phyloP scores from a whole-genome alignment of 2,888 invertebrate species.

The Rhamphomyia laevipes region DNA sequence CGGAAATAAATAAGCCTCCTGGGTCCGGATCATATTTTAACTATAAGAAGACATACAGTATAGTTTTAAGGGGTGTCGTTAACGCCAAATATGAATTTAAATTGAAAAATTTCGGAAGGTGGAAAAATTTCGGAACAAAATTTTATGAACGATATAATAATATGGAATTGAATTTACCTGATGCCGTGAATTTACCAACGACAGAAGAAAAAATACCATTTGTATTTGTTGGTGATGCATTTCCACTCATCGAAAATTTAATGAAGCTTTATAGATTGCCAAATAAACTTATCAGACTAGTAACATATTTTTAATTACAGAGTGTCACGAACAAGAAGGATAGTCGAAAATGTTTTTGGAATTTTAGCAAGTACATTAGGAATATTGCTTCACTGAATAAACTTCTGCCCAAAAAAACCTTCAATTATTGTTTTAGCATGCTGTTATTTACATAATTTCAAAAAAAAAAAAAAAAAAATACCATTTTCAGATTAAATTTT shows the following conservation, averaged over 20 bases:
- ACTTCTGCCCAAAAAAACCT: too few relatives aligned
- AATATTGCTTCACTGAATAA: too few relatives aligned
- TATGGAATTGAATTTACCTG: not conserved
- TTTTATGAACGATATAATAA: not conserved
- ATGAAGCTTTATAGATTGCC: slow-evolving; percentile 6
- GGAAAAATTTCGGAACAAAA: not conserved
- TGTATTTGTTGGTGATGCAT: slow-evolving; percentile 8
- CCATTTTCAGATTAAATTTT: too few relatives aligned
- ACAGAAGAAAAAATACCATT: not conserved
- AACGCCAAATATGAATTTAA: too few relatives aligned
- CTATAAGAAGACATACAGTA: too few relatives aligned
- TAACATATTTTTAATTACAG: too few relatives aligned
- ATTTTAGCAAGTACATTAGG: too few relatives aligned
- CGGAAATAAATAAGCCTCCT: not conserved
- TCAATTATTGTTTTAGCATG: slow-evolving; percentile 5
- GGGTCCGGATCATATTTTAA: too few relatives aligned
- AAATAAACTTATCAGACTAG: not conserved
- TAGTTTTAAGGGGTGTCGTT: too few relatives aligned
- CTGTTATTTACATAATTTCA: slow-evolving; percentile 13
- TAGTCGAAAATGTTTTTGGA: slow-evolving; percentile 10
- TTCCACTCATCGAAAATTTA: slow-evolving; percentile 5
- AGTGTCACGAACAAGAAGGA: too few relatives aligned
- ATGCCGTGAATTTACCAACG: not conserved
- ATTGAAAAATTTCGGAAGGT: too few relatives aligned
- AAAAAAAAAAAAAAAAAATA: not conserved